Evolutionary conservation across 2,113 vertebrate genomes (phyloP), one percentile per base, ranked within the genome.

Genomic region (Arothron firmamentum): DNA sequence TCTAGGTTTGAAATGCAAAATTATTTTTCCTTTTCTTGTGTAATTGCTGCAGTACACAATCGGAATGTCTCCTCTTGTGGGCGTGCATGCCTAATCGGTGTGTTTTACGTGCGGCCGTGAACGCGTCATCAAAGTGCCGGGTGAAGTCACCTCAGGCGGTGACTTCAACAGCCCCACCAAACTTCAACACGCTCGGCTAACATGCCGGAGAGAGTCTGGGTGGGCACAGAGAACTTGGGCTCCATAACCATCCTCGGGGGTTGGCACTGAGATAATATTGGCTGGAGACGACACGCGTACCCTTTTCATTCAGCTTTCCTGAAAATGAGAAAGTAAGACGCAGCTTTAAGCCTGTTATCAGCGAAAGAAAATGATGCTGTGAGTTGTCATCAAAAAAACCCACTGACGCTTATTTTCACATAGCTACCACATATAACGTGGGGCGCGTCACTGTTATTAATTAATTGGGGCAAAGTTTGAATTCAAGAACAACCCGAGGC

Each of bases 141-240:
- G 25, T 0, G 11, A 28, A 52, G 34, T 63, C 70, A 45, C 56
- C 3, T 21, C 75, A 71, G 70, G 80, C 80, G 76, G 80, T 17
- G 78, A 78, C 78, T 83, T 75, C 6, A 77, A 61, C 67, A 6
- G 31, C 45, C 56, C 25, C 18, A 15, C 12, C 4, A 45, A 77
- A 74, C 49, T 72, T 60, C 19, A 47, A 51, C 57, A 56, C 1
- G 13, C 23, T 51, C 56, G 13, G 41, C 0, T 34, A 34, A 55
- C 50, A 71, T 65, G 45, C n/a, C 45, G 45, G n/a, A 38, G 5
- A 3, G 67, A 11, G 25, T 12, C 23, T n/a, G 45, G 21, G 7
- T 9, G 46, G 43, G 48, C 17, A 2, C 28, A 21, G 3, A 46
- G 16, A 18, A 5, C 61, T 31, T 50, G 7, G 2, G 34, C 34